phyloP scores from a whole-genome alignment of 2,797 vertebrate genomes.

The Pristis pectinata region DNA sequence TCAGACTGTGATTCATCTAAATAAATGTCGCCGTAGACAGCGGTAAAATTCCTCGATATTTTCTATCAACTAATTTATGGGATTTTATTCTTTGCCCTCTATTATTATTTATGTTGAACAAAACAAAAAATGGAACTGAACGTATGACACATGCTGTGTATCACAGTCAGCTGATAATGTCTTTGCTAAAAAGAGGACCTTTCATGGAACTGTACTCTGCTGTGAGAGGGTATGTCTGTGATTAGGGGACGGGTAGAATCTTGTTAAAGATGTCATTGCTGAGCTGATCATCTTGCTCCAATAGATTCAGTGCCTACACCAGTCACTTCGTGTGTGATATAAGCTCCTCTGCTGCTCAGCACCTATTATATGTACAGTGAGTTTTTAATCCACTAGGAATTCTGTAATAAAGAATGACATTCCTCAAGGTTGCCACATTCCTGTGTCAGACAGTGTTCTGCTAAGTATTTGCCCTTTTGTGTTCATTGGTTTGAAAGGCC shows the following conservation, averaged over 20 bases:
- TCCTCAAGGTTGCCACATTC: not conserved
- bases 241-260: not conserved
- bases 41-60: not conserved
- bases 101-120: not conserved
- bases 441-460: not conserved
- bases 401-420: not conserved
- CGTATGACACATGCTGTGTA: not conserved
- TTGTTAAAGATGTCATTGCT: not conserved
- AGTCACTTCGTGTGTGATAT: not conserved
- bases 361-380: not conserved
- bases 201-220: not conserved
- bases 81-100: not conserved
- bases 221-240: not conserved
- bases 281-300: not conserved
- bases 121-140: not conserved
- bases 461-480: not conserved
- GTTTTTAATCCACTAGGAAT: not conserved
- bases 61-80: not conserved
- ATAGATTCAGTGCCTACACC: not conserved
- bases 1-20: constrained; percentile 21
- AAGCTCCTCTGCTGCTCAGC: not conserved
- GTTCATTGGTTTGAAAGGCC: not conserved
- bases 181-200: not conserved
- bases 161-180: not conserved
- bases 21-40: not conserved